phyloP scores from a whole-genome alignment of 1,140 invertebrate species.

The Penaeus chinensis region DNA sequence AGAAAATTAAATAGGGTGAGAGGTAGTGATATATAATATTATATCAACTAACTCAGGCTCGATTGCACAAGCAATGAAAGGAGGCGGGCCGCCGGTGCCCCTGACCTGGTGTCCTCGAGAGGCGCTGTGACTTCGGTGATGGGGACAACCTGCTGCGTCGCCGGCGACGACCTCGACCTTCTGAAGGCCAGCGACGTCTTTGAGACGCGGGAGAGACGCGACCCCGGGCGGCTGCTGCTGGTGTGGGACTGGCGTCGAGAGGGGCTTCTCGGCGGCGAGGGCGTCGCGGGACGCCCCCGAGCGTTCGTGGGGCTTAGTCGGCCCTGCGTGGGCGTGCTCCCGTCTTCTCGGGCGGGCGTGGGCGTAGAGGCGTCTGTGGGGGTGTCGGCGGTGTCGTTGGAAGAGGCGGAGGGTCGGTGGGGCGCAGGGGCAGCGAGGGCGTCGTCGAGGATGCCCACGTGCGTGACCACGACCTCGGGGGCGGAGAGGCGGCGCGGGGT shows the following conservation, averaged over 20 bases:
- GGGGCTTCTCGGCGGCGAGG: conserved; percentile 13
- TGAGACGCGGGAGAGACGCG: not conserved
- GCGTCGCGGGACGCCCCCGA: not conserved
- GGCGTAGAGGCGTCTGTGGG: conserved; percentile 6
- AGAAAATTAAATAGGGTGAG: no score
- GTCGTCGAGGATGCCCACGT: conserved; percentile 9
- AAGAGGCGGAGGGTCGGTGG: not conserved
- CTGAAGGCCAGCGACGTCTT: conserved; percentile 25
- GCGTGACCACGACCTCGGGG: conserved; percentile 44
- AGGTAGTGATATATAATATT: no score
- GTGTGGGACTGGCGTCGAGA: not conserved
- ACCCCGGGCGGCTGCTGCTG: conserved; percentile 1
- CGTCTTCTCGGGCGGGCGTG: not conserved
- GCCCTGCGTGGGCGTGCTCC: not conserved
- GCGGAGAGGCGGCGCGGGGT: conserved; percentile 39
- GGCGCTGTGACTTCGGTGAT: conserved; percentile 41
- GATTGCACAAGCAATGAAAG: no score
- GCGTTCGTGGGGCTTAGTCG: conserved; percentile 44
- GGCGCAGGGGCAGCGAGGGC: not conserved
- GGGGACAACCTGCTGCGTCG: conserved; percentile 8
- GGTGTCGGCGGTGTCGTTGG: not conserved
- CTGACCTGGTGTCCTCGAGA: conserved; percentile 47
- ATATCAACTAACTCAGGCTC: no score
- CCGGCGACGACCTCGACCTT: not conserved
- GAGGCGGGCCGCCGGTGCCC: not conserved